Conservation (phyloP, 1,140 invertebrate species). For the Rhagoletis pomonella region DNA sequence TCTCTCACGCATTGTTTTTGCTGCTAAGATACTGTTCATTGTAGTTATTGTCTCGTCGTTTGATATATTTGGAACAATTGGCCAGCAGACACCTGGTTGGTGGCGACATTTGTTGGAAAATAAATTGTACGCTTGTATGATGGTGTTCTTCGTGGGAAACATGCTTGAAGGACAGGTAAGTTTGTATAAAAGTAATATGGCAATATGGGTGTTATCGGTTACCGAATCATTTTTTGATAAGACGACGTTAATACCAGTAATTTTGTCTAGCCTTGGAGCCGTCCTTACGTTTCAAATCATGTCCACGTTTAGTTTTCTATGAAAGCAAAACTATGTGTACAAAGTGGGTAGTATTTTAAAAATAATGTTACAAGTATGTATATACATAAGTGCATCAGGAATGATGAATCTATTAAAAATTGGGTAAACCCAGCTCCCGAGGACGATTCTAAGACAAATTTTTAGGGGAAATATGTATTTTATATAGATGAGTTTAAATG, state of each 20-base stretch:
- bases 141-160: conserved; percentile 96
- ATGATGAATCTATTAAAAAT: not conserved
- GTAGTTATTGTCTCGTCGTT: conserved; percentile 79
- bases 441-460: too few relatives aligned
- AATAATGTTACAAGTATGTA: too few relatives aligned
- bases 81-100: conserved; percentile 82
- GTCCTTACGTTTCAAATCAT: too few relatives aligned
- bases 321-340: too few relatives aligned
- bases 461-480: too few relatives aligned
- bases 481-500: too few relatives aligned
- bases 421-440: too few relatives aligned
- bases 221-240: too few relatives aligned
- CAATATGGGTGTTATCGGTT: not conserved
- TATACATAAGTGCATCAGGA: not conserved
- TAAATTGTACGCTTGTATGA: conserved; percentile 96
- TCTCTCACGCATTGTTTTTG: conserved; percentile 88
- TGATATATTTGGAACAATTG: conserved; percentile 68
- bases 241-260: too few relatives aligned
- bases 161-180: conserved; percentile 85
- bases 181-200: not conserved
- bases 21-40: conserved; percentile 92
- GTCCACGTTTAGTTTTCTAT: too few relatives aligned
- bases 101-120: conserved; percentile 95
- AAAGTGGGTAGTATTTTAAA: too few relatives aligned
- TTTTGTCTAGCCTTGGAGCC: too few relatives aligned